A percentile compares a stretch with the other conserved stretches of the same genome.
These are phyloP conservation scores for Nephrocerus scutellatus DNA, from an alignment of 2,888 invertebrate species.

Conservation along the genomic window DNA sequence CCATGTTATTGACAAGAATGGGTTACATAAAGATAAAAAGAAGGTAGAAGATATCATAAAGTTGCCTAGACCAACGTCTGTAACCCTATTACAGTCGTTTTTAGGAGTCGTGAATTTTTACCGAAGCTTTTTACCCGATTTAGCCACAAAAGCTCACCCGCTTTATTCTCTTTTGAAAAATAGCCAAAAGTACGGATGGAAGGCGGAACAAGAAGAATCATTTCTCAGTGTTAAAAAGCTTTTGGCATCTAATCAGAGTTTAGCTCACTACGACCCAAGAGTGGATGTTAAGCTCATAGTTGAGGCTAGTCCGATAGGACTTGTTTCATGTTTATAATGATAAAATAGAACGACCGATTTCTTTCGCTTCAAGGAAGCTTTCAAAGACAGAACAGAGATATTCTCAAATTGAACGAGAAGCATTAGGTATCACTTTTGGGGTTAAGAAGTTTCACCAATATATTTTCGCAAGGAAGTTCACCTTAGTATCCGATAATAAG, in stretches of 20 bases:
- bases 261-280: constrained; percentile 27
- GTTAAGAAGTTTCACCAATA: constrained; percentile 40
- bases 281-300: constrained; percentile 15
- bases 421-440: constrained; percentile 36
- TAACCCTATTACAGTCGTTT: too few species aligned
- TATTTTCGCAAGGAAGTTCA: constrained; percentile 38
- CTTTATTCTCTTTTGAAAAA: too few species aligned
- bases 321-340: constrained; percentile 33
- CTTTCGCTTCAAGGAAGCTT: constrained; percentile 35
- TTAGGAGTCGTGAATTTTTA: too few species aligned
- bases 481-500: constrained; percentile 37
- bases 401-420: constrained; percentile 30
- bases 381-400: constrained; percentile 28
- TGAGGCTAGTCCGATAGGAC: constrained; percentile 25
- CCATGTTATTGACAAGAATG: constrained; percentile 29
- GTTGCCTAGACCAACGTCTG: too few species aligned
- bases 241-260: too few species aligned
- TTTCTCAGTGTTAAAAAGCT: too few species aligned
- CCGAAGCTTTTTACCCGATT: too few species aligned
- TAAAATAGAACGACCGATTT: constrained; percentile 38
- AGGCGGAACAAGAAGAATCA: too few species aligned
- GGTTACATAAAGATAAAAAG: too few species aligned
- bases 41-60: too few species aligned
- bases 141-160: too few species aligned
- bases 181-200: too few species aligned